These are phyloP conservation scores for Pristionchus entomophagus DNA, from an alignment of 2,888 invertebrate species.

Conservation along the genomic window DNA sequence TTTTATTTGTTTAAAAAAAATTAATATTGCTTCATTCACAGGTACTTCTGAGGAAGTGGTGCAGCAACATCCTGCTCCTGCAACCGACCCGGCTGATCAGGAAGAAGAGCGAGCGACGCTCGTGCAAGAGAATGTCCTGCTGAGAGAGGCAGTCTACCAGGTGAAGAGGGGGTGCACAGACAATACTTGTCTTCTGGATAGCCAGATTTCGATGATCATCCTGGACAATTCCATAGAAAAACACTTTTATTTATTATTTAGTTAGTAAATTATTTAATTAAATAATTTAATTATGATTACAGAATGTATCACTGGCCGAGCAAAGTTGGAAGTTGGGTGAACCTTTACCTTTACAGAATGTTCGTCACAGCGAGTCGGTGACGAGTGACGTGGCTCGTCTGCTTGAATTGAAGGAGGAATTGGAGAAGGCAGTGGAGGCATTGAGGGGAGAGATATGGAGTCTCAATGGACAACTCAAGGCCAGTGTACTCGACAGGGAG, in stretches of 20 bases:
- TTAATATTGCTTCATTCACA: neutral
- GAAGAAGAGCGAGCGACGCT: slow-evolving; percentile 18
- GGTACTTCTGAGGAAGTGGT: neutral
- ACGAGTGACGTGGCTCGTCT: slow-evolving; percentile 56
- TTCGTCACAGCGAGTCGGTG: slow-evolving; percentile 50
- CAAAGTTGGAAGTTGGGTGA: neutral
- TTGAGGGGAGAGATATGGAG: slow-evolving; percentile 72
- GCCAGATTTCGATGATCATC: too few species aligned
- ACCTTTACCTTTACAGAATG: neutral
- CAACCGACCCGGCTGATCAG: neutral
- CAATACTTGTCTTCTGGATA: too few species aligned
- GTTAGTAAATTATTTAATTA: too few species aligned
- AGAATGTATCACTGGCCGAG: too few species aligned
- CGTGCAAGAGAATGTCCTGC: slow-evolving; percentile 20
- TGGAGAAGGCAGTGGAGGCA: slow-evolving; percentile 68
- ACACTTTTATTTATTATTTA: too few species aligned
- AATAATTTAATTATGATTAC: too few species aligned
- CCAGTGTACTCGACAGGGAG: slow-evolving; percentile 42
- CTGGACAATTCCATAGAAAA: too few species aligned
- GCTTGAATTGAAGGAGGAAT: slow-evolving; percentile 64
- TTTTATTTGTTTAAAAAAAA: neutral
- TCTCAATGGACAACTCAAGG: slow-evolving; percentile 66
- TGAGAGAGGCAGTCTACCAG: slow-evolving; percentile 39
- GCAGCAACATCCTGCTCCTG: neutral
- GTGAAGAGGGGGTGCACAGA: neutral